Evolutionary conservation across 2,113 vertebrate species (phyloP), one percentile per base, ranked within the genome.

Genomic region (Parus major): DNA sequence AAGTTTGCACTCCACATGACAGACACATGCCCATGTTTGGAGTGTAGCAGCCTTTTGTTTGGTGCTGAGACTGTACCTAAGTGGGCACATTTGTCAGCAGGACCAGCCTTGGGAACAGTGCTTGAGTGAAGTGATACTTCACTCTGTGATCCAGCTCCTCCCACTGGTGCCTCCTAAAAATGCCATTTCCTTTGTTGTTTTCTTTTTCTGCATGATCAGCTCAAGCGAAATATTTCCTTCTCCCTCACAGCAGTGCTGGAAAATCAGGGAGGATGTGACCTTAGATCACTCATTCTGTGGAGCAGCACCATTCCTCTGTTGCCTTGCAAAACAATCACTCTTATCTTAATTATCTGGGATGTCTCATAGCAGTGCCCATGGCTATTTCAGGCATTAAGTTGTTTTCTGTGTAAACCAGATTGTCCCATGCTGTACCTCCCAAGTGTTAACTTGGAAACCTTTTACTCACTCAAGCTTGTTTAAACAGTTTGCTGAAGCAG

Each of bases 241-340:
- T 83, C 73, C 35, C 46, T 91, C 29, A 14, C 57, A 65, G 64
- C 66, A 47, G 41, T 52, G 42, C 82, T 94, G 94, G 83, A 82
- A 93, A 96, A 82, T 75, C 36, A 44, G 83, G 64, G 86, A 93
- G 88, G 83, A 91, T 93, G 4, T 94, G 96, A 91, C 60, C 75
- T 53, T 60, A 78, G 56, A 82, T 86, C 55, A 70, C 49, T 89
- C 70, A 64, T 89, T 82, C 63, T 66, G 46, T 52, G 52, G 53
- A 25, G 2, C 68, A 44, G 52, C 80, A 39, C 41, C 55, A 2
- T 61, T 92, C 50, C 65, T 71, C 70, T 53, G 92, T 84, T 93
- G 86, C 90, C 65, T 77, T 91, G 80, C 82, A 88, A 71, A 94
- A 86, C 86, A 77, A 22, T 69, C 69, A 5, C 71, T 93, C 56